phyloP scores from a whole-genome alignment of 1,140 invertebrate species.

The Mycetomoellerius zeteki region DNA sequence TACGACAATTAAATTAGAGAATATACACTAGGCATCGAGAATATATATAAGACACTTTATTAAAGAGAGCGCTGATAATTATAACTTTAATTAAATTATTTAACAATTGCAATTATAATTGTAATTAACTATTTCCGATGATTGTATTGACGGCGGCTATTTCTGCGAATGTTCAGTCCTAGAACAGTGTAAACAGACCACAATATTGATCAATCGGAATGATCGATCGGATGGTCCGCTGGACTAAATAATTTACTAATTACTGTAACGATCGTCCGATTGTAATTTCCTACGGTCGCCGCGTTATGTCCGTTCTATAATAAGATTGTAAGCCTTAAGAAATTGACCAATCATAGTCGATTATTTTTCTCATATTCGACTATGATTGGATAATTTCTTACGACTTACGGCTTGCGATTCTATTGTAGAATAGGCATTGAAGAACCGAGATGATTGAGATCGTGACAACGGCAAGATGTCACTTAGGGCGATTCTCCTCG shows the following conservation, averaged over 20 bases:
- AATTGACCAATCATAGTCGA: too few species aligned
- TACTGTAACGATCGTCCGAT: slow-evolving; percentile 41
- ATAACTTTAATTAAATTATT: slow-evolving; percentile 23
- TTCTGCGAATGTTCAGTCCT: neutral
- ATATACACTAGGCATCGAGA: neutral
- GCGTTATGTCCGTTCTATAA: too few species aligned
- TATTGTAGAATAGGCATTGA: neutral
- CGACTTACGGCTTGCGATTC: too few species aligned
- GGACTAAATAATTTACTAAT: slow-evolving; percentile 61
- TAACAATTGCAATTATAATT: slow-evolving; percentile 1
- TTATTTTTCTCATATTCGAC: too few species aligned
- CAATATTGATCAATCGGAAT: neutral
- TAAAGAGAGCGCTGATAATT: neutral
- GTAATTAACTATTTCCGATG: neutral
- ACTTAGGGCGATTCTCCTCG: slow-evolving; percentile 8
- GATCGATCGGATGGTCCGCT: slow-evolving; percentile 55
- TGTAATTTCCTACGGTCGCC: slow-evolving; percentile 41
- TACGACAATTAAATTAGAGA: slow-evolving; percentile 7
- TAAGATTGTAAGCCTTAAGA: too few species aligned
- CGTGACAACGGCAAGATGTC: neutral
- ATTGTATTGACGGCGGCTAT: slow-evolving; percentile 13
- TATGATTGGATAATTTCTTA: too few species aligned
- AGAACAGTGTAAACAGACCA: neutral
- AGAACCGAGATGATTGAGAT: neutral
- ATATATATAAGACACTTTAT: neutral